Evolutionary conservation across 1,140 invertebrate species (phyloP), one percentile per base, ranked within the genome.

Genomic region (Drosophila fuyamai): DNA sequence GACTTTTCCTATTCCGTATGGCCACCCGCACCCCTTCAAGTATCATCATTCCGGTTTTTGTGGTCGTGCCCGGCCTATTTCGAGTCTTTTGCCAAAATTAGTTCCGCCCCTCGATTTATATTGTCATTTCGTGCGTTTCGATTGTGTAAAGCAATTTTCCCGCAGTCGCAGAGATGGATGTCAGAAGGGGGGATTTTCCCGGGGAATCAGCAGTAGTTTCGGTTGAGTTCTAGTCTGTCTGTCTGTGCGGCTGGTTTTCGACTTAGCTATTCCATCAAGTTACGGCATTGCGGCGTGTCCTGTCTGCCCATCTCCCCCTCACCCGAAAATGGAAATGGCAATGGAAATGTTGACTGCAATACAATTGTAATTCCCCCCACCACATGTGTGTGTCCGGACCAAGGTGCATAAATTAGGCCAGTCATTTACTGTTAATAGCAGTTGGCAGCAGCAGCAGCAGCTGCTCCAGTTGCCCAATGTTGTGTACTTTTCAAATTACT

Each of bases 61-160:
- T 75, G 83, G 79, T 63, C 74, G 61, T 48, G 58, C 47, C 61
- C 85, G 57, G 84, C 84, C 84, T 89, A 89, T 88, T 89, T 89
- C 80, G 67, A 88, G 84, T 88, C 84, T 88, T 89, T 89, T 80
- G 85, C 84, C 80, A 89, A 72, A 88, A 88, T 88, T 89, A 88
- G 84, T 84, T 88, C 84, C 84, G 84, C 84, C 84, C 84, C 84
- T 89, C 84, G 84, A 88, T 88, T 88, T 88, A 88, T 88, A 89
- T 88, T 88, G 84, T 88, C 84, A 89, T 88, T 88, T 89, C 80
- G 84, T 88, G 80, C 84, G 84, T 88, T 88, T 88, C 84, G 84
- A 88, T 89, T 88, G 84, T 88, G 84, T 77, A 88, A 81, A 88
- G 84, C 84, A 88, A 88, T 88, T 89, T 88, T 72, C 58, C 54